These are phyloP conservation scores for Cynopterus brachyotis DNA, from an alignment of 2,113 vertebrate genomes.

Conservation along the genomic window DNA sequence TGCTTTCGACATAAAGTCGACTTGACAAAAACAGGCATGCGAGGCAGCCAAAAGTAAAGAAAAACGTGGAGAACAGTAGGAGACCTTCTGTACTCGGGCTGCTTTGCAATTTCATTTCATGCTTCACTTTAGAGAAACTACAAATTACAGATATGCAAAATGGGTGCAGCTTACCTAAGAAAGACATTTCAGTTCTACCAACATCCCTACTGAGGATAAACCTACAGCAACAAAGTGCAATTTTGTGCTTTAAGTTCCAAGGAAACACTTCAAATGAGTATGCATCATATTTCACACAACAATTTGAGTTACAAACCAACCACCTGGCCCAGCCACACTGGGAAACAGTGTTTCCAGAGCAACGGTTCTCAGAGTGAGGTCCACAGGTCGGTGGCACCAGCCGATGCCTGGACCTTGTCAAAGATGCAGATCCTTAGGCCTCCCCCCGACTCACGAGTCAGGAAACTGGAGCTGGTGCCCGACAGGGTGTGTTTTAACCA, in stretches of 20 bases:
- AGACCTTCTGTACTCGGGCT: neutral
- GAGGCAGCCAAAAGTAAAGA: neutral
- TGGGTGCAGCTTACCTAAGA: neutral
- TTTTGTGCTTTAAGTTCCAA: neutral
- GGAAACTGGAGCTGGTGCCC: no score
- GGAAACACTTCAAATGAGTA: neutral
- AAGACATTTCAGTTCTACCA: neutral
- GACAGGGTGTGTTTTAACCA: neutral
- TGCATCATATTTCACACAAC: neutral
- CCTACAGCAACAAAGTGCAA: neutral
- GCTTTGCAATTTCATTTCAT: neutral
- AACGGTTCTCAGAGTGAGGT: neutral
- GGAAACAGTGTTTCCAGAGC: neutral
- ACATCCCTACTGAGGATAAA: no score
- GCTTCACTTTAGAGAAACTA: neutral
- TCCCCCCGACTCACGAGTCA: neutral
- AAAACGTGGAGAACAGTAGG: neutral
- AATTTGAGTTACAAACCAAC: neutral
- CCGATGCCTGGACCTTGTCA: neutral
- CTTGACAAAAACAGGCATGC: neutral
- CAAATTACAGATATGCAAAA: neutral
- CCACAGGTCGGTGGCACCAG: no score
- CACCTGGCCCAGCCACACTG: neutral
- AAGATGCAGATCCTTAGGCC: neutral
- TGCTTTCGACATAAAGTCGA: neutral